Base-by-base conservation (phyloP, 2,113 vertebrate species). In the Callorhinus ursinus region DNA sequence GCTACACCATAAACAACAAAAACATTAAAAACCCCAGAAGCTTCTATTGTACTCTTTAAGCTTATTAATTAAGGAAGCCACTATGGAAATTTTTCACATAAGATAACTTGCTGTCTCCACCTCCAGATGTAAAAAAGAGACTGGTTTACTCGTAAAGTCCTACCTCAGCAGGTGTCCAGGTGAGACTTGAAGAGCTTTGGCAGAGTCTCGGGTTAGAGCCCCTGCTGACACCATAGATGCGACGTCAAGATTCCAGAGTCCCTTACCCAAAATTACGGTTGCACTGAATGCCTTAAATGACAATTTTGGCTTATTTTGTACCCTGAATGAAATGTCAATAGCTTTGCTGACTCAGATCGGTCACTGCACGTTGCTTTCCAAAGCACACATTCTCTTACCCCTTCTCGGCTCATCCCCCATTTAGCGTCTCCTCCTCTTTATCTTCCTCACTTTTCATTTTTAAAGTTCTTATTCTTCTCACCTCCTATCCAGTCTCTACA, bases 331-430 rank as follows among this genome's bases (percentile, higher is more conserved):
- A 51, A 71, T 51, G 33, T 28, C 49, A 28, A 36, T 3, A 33
- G 26, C 4, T 33, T 65, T 36, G 61, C 16, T 49, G 63, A 26
- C 5, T 55, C 46, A 42, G 63, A 3, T 31, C 42, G 0, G 0
- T 33, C 65, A 4, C 4, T 16, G 15, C 26, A 1, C 9, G 1
- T 22, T 19, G 49, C 39, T 76, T 53, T 15, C 33, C 80, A 51
- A 36, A 24, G 19, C 10, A 21, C 15, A 0, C 0, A 0, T 2
- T 2, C 21, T 49, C 36, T 46, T 31, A 0, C 31, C 11, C 57
- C 26, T 4, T 49, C 36, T 57, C 0, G 6, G 5, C 63, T 7
- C 57, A 9, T 0, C 3, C 67, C 86, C 24, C 0, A 1, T 4
- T n/a, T 11, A 16, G n/a, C 4, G 24, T 76, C 2, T 16, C 14